Base-by-base conservation (phyloP, 2,888 invertebrate species). In the Diogma glabrata region DNA sequence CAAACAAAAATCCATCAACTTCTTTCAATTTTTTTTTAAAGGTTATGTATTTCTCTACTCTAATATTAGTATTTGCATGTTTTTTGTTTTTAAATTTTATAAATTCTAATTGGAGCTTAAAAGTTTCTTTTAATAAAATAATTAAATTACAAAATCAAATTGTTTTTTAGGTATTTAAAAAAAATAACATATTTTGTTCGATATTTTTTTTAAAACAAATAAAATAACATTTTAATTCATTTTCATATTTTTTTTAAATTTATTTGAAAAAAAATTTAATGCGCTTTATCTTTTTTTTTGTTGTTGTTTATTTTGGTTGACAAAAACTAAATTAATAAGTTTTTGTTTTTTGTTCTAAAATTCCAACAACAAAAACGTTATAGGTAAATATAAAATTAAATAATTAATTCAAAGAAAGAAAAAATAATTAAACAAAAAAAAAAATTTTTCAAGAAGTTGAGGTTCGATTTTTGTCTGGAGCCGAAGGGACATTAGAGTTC, bases 1-100 rank as follows among this genome's bases (percentile, higher is more conserved):
- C 85, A 87, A 82, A 82, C 81, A 81, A 81, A 79, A 76, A 70
- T 70, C 70, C 87, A 86, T 87, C 87, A 88, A 87, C 88, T 88
- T 87, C 87, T 87, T 81, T 52, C 38, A 28, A 28, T 47, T 62
- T 62, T 60, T 61, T 60, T 60, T 60, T 60, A 62, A 58, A 53
- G 59, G 59, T 60, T 60, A 52, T 56, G 55, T 47, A 43, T 49
- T 48, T 23, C 9, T 28, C 28, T 24, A 24, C 16, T 47, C 22
- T 50, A 53, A 48, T 28, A 33, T 49, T 51, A 49, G 47, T 30
- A 28, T 40, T 40, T 20, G 40, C 22, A 40, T 40, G n/a, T n/a
- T n/a, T n/a, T n/a, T n/a, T n/a, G n/a, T n/a, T 10, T 8, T 8
- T 26, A 30, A 30, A 30, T n/a, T 6, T n/a, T n/a, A 30, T 3